Evolutionary conservation across 2,113 vertebrate species (phyloP).

Genomic region (Lota lota): DNA sequence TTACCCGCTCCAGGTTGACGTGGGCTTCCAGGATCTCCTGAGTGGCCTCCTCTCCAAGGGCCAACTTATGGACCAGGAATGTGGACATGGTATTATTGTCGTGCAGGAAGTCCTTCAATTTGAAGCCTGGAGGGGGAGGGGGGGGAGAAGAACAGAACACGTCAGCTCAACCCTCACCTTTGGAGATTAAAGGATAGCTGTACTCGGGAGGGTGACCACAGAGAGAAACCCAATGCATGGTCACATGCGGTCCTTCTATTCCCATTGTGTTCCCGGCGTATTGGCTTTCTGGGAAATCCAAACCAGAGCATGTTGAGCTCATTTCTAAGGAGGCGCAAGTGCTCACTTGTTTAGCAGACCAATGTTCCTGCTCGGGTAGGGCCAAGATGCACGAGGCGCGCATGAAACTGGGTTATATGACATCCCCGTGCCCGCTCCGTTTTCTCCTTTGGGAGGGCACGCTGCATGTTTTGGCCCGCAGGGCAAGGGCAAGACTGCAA

Average conservation of each 20-base stretch:
- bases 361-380: conserved; percentile 29
- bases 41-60: conserved; percentile 69
- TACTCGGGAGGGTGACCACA: background rate
- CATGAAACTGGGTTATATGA: background rate
- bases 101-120: conserved; percentile 85
- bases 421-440: background rate
- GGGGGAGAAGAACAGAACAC: conserved; percentile 9
- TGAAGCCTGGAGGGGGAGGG: conserved; percentile 76
- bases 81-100: conserved; percentile 85
- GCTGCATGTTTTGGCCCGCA: conserved; percentile 32
- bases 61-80: conserved; percentile 80
- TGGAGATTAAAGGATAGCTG: background rate
- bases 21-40: conserved; percentile 75
- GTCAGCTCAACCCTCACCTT: background rate
- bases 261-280: background rate
- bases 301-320: conserved; percentile 5
- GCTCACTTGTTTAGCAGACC: conserved; percentile 27
- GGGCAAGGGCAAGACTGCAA: background rate
- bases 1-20: conserved; percentile 83
- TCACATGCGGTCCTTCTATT: background rate
- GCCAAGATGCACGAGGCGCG: background rate
- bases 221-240: conserved; percentile 12
- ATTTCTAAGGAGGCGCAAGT: background rate
- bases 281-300: conserved; percentile 16
- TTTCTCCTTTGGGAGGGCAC: background rate